A percentile compares a stretch with the other conserved stretches of the same genome.
phyloP scores from a whole-genome alignment of 2,888 invertebrate species.

The Phortica magna region DNA sequence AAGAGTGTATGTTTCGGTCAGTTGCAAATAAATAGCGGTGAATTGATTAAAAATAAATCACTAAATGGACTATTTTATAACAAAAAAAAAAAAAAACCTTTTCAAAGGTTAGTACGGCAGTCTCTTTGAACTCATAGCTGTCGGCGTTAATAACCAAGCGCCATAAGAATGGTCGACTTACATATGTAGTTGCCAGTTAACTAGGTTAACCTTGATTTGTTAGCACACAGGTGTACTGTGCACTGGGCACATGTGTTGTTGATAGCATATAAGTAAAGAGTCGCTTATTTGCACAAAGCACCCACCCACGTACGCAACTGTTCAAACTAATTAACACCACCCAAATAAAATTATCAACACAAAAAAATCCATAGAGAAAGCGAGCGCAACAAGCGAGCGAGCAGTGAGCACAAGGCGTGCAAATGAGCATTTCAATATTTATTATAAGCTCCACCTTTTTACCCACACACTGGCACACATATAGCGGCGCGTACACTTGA shows the following conservation, averaged over 20 bases:
- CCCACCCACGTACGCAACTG: slow-evolving; percentile 30
- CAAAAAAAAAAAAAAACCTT: no score
- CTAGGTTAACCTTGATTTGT: no score
- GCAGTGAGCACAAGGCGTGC: slow-evolving; percentile 28
- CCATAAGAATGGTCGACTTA: no score
- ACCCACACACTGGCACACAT: slow-evolving; percentile 51
- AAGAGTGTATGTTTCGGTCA: background rate
- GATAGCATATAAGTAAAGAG: background rate
- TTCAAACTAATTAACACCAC: slow-evolving; percentile 64
- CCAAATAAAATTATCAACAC: slow-evolving; percentile 53
- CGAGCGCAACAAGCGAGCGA: slow-evolving; percentile 37
- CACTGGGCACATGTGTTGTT: background rate
- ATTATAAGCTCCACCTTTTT: slow-evolving; percentile 66
- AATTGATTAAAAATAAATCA: no score
- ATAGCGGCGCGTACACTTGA: slow-evolving; percentile 22
- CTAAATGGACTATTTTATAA: no score
- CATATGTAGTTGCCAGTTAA: no score
- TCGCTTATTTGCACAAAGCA: background rate
- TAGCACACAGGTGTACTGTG: background rate
- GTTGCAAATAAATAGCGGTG: background rate
- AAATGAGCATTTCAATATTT: slow-evolving; percentile 14
- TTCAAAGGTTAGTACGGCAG: no score
- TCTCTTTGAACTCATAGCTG: no score
- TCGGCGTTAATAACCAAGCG: no score
- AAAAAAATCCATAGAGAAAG: slow-evolving; percentile 42